Base-by-base conservation (phyloP, 2,888 invertebrate species). In the Latheticus oryzae region DNA sequence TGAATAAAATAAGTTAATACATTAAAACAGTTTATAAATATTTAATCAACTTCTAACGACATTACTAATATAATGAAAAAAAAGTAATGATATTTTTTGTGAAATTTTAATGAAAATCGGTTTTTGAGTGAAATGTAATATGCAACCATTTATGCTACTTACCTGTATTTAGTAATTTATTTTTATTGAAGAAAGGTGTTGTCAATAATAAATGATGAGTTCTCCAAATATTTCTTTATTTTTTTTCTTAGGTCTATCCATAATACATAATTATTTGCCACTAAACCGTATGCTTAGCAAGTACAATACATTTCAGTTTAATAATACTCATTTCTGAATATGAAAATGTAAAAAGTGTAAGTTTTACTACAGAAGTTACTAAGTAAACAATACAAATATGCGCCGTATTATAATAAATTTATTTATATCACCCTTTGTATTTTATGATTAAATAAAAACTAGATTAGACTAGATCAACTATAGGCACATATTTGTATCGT, bases 211-310 rank as follows among this genome's bases (percentile, higher is more conserved):
- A 16, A 43, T 24, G 28, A 28, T 4, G 11, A 16, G 5, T 54
- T 64, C 64, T 62, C 60, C 64, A 64, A 72, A 71, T 71, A 69
- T 63, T 71, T 71, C 69, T 72, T 72, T 72, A 67, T 73, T 62
- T 70, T 67, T 67, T 64, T 60, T 68, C 68, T 66, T 66, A 68
- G 63, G 59, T 68, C 69, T 72, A 74, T 71, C 64, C 71, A 70
- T 74, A 73, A 73, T 74, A 74, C 73, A 74, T 73, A 71, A 71
- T 73, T 74, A 74, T 74, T 73, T 73, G 73, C 74, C 73, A 73
- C 73, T 73, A 72, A 72, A 70, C 69, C 69, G 70, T 71, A 73
- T 71, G 73, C 72, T 73, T 73, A 74, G 73, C 74, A 74, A 73
- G 72, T 74, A 73, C 73, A 73, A 72, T 72, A 73, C 72, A 74